Conservation (phyloP, 1,140 invertebrate species). For the Neodiprion virginianus region DNA sequence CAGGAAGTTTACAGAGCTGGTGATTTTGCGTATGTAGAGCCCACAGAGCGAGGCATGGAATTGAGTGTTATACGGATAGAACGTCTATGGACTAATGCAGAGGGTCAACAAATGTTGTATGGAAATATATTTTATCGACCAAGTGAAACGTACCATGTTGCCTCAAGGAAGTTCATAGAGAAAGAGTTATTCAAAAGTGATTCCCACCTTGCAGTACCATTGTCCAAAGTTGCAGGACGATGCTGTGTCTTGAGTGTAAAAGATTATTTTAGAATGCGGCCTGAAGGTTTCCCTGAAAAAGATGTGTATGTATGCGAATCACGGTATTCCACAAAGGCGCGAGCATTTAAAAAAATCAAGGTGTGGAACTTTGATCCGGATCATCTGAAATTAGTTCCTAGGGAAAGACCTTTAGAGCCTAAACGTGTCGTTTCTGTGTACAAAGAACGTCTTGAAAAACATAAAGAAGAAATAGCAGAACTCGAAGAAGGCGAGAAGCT, state of each 20-base stretch:
- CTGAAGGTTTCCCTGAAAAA: constrained; percentile 88
- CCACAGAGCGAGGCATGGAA: constrained; percentile 79
- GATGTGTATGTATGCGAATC: constrained; percentile 98
- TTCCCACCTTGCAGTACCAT: constrained; percentile 79
- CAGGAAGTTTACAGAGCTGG: constrained; percentile 80
- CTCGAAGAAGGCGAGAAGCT: constrained; percentile 81
- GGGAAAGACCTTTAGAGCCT: constrained; percentile 80
- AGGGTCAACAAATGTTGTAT: constrained; percentile 87
- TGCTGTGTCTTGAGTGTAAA: constrained; percentile 95
- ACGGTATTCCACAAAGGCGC: constrained; percentile 83
- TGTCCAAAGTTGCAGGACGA: constrained; percentile 88
- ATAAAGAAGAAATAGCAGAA: constrained; percentile 89
- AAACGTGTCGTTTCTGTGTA: constrained; percentile 93
- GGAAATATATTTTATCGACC: constrained; percentile 77
- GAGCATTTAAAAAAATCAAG: constrained; percentile 96
- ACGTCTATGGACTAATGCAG: constrained; percentile 82
- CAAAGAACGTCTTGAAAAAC: constrained; percentile 87
- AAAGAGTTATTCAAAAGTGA: constrained; percentile 98
- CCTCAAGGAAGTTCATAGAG: constrained; percentile 93
- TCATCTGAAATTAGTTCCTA: constrained; percentile 70
- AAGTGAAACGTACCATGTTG: constrained; percentile 94
- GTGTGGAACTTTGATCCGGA: constrained; percentile 79
- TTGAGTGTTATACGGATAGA: constrained; percentile 90
- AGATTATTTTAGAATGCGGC: constrained; percentile 91
- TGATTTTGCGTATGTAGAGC: constrained; percentile 91